A percentile compares a stretch with the other conserved stretches of the same genome.
phyloP scores from a whole-genome alignment of 2,797 vertebrate species.

The Xenops minutus region DNA sequence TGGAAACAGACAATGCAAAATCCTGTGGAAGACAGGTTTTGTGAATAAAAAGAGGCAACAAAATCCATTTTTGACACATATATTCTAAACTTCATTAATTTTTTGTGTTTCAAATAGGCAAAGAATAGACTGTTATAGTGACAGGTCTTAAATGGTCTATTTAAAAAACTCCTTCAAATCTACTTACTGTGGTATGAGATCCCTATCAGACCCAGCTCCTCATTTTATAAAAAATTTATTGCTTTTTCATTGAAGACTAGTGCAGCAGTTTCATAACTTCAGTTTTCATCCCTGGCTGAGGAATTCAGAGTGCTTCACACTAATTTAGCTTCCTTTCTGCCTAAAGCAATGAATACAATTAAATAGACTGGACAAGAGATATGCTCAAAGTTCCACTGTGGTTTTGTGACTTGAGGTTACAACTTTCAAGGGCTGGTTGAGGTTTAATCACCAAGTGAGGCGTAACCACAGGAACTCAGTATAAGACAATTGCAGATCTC shows the following conservation, averaged over 20 bases:
- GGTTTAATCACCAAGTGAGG: background rate
- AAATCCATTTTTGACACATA: background rate
- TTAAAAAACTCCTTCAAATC: background rate
- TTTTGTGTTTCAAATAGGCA: background rate
- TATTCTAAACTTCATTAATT: background rate
- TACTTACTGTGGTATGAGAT: background rate
- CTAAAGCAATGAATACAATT: background rate
- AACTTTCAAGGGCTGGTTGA: background rate
- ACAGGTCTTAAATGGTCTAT: background rate
- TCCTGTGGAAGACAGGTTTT: background rate
- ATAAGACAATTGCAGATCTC: background rate
- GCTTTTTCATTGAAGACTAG: background rate
- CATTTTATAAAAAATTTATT: background rate
- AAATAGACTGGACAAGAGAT: background rate
- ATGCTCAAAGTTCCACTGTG: background rate
- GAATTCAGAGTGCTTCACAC: background rate
- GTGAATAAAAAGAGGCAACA: background rate
- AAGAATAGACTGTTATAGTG: background rate
- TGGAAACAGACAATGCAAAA: background rate
- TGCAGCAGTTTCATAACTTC: background rate
- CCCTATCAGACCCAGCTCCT: background rate
- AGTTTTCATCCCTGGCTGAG: background rate
- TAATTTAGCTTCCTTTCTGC: background rate
- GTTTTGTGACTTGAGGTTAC: background rate
- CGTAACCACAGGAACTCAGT: background rate